Evolutionary conservation across 2,888 invertebrate genomes (phyloP).

Genomic region (Morpho achilles): DNA sequence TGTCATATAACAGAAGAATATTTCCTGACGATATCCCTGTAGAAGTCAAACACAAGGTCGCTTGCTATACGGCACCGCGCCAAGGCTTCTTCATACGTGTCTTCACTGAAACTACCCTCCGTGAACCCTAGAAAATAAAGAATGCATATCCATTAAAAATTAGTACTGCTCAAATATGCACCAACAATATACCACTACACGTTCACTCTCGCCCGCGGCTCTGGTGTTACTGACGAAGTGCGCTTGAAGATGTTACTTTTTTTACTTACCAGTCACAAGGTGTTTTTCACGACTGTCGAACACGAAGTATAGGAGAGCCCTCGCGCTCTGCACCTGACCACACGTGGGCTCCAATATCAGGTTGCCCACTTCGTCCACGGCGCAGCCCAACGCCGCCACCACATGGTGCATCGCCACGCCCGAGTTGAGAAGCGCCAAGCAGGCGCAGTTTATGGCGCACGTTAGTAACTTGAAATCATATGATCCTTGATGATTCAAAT

Average conservation of each 20-base stretch:
- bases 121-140: slow-evolving; percentile 74
- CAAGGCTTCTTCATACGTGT: slow-evolving; percentile 83
- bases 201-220: too few relatives aligned
- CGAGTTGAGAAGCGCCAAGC: slow-evolving; percentile 89
- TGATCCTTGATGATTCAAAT: too few relatives aligned
- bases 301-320: slow-evolving; percentile 84
- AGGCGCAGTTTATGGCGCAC: slow-evolving; percentile 89
- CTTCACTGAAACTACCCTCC: slow-evolving; percentile 83
- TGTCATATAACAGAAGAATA: slow-evolving; percentile 64
- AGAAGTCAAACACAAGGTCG: slow-evolving; percentile 85
- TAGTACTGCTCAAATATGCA: too few relatives aligned
- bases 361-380: slow-evolving; percentile 80
- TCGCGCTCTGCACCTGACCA: slow-evolving; percentile 69
- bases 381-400: slow-evolving; percentile 88
- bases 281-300: slow-evolving; percentile 81
- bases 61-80: slow-evolving; percentile 83
- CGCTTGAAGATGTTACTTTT: neutral
- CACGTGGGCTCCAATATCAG: slow-evolving; percentile 82
- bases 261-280: slow-evolving; percentile 49
- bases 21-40: slow-evolving; percentile 81
- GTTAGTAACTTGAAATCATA: slow-evolving; percentile 81
- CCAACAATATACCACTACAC: too few relatives aligned
- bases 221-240: too few relatives aligned
- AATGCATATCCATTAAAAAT: too few relatives aligned
- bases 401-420: slow-evolving; percentile 90